Evolutionary conservation across 2,113 vertebrate genomes (phyloP), one percentile per base, ranked within the genome.

Genomic region (Hippocampus abdominalis): DNA sequence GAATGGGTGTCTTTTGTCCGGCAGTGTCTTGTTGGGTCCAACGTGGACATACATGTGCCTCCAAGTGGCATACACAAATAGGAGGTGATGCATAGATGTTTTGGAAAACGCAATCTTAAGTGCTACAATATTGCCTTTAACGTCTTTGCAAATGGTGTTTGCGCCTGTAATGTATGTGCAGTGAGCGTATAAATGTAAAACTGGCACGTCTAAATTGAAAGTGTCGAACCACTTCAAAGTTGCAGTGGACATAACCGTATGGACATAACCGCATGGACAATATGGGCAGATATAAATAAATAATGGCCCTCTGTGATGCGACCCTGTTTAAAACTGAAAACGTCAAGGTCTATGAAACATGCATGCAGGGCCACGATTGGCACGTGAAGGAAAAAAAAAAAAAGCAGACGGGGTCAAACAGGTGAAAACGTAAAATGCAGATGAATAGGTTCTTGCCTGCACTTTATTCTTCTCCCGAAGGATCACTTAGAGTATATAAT

Each of bases 241-340:
- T 49, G 42, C 3, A 18, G 2, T 29, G 42, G 63, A 70, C 66
- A 23, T 64, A 40, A 39, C 69, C 20, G 32, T 49, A 57, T 29
- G 44, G 49, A 69, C 40, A 67, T n/a, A n/a, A n/a, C n/a, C 21
- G 32, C 44, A 56, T 29, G 44, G 49, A 69, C 40, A 67, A 42
- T 57, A 25, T 62, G 40, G 27, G 21, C 21, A 2, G 25, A 63
- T 32, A 70, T 76, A 51, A 78, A 84, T 74, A 75, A 40, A 25
- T 72, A 16, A 77, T 23, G 11, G 8, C 11, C 53, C 5, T 62
- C 27, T 66, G 36, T 72, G 44, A 7, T 72, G 16, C 67, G 71
- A 82, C 66, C 61, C 72, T 62, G n/a, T 69, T 81, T 18, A 71
- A 73, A 71, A 78, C 68, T 66, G 32, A 68, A 76, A 77, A 54